Evolutionary conservation across 2,797 vertebrate genomes (phyloP).

Genomic region (Protonibea diacanthus): DNA sequence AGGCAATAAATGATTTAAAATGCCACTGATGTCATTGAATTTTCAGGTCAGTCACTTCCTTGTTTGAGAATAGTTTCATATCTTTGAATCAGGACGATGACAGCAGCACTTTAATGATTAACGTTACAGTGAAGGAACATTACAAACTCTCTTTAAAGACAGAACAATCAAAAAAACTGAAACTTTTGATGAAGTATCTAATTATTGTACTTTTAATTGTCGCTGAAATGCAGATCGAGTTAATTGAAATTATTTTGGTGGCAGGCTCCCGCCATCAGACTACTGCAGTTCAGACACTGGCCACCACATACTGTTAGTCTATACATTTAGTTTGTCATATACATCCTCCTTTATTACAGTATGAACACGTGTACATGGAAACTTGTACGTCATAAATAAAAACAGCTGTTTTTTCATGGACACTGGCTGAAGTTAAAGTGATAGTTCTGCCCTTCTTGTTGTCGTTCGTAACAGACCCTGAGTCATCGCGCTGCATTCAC

Average conservation of each 20-base stretch:
- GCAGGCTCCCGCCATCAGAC: neutral
- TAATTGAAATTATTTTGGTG: neutral
- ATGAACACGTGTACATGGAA: conserved; percentile 22
- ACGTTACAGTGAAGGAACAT: neutral
- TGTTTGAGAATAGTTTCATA: too few species aligned
- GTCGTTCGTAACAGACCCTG: conserved; percentile 28
- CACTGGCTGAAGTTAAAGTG: conserved; percentile 4
- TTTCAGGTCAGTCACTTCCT: too few species aligned
- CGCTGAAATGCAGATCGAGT: neutral
- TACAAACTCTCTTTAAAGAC: too few species aligned
- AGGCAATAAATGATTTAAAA: too few species aligned
- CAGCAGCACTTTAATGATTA: too few species aligned
- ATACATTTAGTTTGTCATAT: conserved; percentile 2
- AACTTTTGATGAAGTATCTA: too few species aligned
- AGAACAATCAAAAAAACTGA: too few species aligned
- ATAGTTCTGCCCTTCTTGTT: conserved; percentile 2
- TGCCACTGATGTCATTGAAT: too few species aligned
- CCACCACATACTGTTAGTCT: conserved; percentile 1
- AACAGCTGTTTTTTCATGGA: conserved; percentile 5
- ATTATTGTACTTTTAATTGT: neutral
- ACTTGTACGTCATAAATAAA: conserved; percentile 11
- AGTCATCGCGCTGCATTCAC: conserved; percentile 49
- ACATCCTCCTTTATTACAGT: conserved; percentile 17
- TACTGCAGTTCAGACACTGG: conserved; percentile 4
- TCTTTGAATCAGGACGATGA: too few species aligned